Percentiles rank a stretch among this genome's conserved stretches.
phyloP scores from a whole-genome alignment of 2,113 vertebrate genomes.

The Upupa epops region DNA sequence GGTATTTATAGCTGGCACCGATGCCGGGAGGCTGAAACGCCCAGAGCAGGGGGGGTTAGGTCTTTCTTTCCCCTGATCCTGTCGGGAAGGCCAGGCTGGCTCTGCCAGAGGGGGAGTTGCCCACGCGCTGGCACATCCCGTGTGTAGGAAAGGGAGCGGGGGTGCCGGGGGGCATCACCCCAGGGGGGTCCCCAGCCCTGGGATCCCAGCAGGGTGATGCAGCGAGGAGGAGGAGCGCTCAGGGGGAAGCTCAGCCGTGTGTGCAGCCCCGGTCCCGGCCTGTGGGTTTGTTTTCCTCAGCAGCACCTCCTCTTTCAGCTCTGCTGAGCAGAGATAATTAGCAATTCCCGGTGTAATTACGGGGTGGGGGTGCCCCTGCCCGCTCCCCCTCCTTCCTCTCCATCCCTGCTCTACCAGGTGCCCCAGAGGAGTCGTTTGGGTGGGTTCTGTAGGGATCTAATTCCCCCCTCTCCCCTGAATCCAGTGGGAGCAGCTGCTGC shows the following conservation, averaged over 20 bases:
- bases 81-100: not conserved
- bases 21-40: not conserved
- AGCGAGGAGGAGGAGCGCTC: not conserved
- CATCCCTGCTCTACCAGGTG: not conserved
- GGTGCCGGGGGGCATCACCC: rapidly evolving
- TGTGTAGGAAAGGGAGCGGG: not conserved
- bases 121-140: not conserved
- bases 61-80: not conserved
- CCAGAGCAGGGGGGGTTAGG: not conserved
- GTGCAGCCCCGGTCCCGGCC: not conserved
- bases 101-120: not conserved
- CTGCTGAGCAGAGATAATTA: slow-evolving; percentile 14
- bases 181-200: not conserved
- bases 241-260: not conserved
- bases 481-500: not conserved
- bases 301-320: slow-evolving; percentile 18
- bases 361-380: not conserved
- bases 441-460: not conserved
- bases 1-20: slow-evolving; percentile 23
- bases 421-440: not conserved
- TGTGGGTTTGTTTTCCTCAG: not conserved
- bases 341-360: not conserved
- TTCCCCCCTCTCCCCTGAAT: not conserved
- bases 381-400: not conserved
- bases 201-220: not conserved